phyloP scores from a whole-genome alignment of 2,113 vertebrate species.

The Forbesichthys agassizii region DNA sequence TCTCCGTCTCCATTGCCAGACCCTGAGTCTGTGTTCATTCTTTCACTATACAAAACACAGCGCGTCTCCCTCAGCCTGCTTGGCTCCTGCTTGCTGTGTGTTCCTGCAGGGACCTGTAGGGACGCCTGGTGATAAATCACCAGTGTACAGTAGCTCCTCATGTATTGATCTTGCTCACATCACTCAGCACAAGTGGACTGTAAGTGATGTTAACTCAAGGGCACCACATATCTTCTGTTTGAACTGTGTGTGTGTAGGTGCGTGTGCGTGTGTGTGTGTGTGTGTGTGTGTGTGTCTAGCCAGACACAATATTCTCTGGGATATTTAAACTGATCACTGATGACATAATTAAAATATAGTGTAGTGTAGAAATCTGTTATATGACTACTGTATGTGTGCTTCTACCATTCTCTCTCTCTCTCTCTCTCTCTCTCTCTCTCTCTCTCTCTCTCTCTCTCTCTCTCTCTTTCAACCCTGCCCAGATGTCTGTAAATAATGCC shows the following conservation, averaged over 20 bases:
- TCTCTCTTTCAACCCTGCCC: neutral
- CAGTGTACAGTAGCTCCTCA: too few species aligned
- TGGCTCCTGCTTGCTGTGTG: too few species aligned
- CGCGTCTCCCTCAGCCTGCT: too few species aligned
- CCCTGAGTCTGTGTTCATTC: too few species aligned
- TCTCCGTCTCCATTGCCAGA: too few species aligned
- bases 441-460: neutral
- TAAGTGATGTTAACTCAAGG: too few species aligned
- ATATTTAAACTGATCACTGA: constrained; percentile 76
- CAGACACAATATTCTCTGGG: constrained; percentile 52
- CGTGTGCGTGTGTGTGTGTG: neutral
- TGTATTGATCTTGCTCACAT: too few species aligned
- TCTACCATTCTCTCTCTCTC: neutral
- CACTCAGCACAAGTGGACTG: too few species aligned
- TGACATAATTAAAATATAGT: constrained; percentile 66
- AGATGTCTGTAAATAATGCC: constrained; percentile 56
- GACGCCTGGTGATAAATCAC: too few species aligned
- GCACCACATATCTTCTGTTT: too few species aligned
- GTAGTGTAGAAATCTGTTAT: neutral
- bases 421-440: neutral
- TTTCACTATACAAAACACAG: too few species aligned
- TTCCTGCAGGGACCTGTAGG: too few species aligned
- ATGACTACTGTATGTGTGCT: neutral
- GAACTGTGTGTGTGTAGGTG: neutral
- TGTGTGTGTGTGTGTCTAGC: neutral